Evolutionary conservation across 2,888 invertebrate species (phyloP).

Genomic region (Cerceris ruficornis): DNA sequence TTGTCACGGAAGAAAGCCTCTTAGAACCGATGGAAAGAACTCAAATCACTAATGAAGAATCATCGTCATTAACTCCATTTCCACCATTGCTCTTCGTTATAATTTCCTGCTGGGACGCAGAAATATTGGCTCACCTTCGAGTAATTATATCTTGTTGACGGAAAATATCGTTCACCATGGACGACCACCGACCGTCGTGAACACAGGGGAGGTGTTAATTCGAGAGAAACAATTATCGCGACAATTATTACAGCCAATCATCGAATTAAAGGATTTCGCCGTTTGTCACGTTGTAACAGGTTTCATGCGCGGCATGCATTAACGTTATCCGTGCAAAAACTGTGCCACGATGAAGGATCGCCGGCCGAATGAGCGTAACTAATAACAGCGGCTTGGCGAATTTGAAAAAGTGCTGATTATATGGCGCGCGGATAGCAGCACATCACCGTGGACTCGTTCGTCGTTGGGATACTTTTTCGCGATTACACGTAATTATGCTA

Average conservation of each 20-base stretch:
- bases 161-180: too few relatives aligned
- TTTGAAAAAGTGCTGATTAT: conserved; percentile 73
- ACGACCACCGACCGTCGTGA: too few relatives aligned
- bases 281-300: background rate
- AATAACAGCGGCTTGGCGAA: conserved; percentile 78
- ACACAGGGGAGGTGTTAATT: too few relatives aligned
- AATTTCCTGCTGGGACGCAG: too few relatives aligned
- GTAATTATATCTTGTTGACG: too few relatives aligned
- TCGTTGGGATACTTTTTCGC: conserved; percentile 4
- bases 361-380: conserved; percentile 66
- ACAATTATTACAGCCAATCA: background rate
- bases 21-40: too few relatives aligned
- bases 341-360: conserved; percentile 46
- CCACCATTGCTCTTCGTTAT: too few relatives aligned
- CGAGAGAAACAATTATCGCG: background rate
- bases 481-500: conserved; percentile 33
- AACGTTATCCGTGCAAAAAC: conserved; percentile 34
- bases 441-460: background rate
- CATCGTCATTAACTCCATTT: too few relatives aligned
- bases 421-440: conserved; percentile 11
- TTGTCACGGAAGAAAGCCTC: too few relatives aligned
- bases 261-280: background rate
- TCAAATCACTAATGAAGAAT: too few relatives aligned
- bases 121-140: too few relatives aligned
- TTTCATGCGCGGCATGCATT: background rate